These are phyloP conservation scores for Siniperca scherzeri DNA, from an alignment of 2,797 vertebrate species.

Conservation along the genomic window DNA sequence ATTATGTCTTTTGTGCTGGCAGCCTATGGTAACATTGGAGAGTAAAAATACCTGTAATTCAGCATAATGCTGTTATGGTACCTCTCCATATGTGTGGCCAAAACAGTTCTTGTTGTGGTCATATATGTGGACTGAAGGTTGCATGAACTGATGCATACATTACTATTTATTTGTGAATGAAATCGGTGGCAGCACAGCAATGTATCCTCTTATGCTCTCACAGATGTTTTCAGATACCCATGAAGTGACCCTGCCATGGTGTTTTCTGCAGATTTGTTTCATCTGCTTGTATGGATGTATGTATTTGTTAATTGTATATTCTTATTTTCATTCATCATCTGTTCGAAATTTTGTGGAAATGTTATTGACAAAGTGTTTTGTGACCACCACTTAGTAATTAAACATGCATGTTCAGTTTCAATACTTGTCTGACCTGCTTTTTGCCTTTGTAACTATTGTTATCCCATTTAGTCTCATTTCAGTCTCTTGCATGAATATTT, in stretches of 20 bases:
- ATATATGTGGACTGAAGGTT: constrained; percentile 62
- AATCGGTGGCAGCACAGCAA: constrained; percentile 47
- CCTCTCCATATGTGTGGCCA: constrained; percentile 31
- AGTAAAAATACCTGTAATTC: constrained; percentile 47
- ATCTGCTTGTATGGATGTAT: constrained; percentile 46
- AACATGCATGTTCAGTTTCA: constrained; percentile 54
- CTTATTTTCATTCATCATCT: constrained; percentile 15
- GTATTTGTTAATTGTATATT: constrained; percentile 19
- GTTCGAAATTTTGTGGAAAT: constrained; percentile 50
- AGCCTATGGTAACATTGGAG: constrained; percentile 48
- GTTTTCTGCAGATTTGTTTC: constrained; percentile 70
- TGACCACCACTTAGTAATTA: constrained; percentile 51
- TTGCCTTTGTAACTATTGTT: constrained; percentile 1
- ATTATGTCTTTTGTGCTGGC: constrained; percentile 57
- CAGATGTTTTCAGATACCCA: constrained; percentile 66
- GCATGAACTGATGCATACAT: constrained; percentile 76
- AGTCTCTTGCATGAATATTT: constrained; percentile 63
- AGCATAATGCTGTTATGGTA: constrained; percentile 44
- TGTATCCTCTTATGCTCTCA: constrained; percentile 57
- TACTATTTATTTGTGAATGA: constrained; percentile 68
- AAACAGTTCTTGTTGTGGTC: constrained; percentile 51
- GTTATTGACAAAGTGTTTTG: constrained; percentile 65
- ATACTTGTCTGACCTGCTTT: constrained; percentile 35
- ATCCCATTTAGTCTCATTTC: constrained; percentile 52
- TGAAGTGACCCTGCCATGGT: constrained; percentile 54